Percentiles rank a stretch among this genome's conserved stretches.
Conservation (phyloP, 2,797 vertebrate species). For the Morus bassanus region DNA sequence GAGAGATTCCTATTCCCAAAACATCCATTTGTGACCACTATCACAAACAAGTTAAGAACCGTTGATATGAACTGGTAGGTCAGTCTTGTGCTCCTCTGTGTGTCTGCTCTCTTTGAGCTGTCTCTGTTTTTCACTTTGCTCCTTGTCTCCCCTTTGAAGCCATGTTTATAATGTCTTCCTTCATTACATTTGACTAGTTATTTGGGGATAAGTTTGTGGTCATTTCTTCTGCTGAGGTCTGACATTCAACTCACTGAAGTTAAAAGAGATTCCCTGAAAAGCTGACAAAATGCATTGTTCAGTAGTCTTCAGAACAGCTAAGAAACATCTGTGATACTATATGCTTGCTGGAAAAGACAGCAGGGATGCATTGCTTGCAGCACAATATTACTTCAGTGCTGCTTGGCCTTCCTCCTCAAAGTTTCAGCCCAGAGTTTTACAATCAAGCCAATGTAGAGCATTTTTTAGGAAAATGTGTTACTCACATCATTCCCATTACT, state of each 20-base stretch:
- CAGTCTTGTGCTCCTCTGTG: not conserved
- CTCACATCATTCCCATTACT: not conserved
- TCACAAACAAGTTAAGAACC: not conserved
- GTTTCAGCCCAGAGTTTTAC: not conserved
- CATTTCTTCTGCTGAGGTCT: not conserved
- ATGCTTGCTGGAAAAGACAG: not conserved
- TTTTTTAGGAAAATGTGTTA: not conserved
- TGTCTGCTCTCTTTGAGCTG: not conserved
- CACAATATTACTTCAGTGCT: not conserved
- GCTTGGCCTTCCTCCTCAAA: not conserved
- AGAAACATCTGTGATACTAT: not conserved
- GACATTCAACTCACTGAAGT: not conserved
- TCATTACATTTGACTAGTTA: not conserved
- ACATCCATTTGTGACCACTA: not conserved
- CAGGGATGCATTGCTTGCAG: not conserved
- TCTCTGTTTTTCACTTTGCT: not conserved
- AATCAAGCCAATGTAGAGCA: not conserved
- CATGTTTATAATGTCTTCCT: not conserved
- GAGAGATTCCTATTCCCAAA: not conserved
- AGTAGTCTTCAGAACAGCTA: not conserved
- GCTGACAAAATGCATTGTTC: not conserved
- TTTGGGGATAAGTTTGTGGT: not conserved
- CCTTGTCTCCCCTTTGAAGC: not conserved
- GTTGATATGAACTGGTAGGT: not conserved
- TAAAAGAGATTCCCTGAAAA: not conserved